Conservation (phyloP, 2,888 invertebrate species). For the Euclidia mi region DNA sequence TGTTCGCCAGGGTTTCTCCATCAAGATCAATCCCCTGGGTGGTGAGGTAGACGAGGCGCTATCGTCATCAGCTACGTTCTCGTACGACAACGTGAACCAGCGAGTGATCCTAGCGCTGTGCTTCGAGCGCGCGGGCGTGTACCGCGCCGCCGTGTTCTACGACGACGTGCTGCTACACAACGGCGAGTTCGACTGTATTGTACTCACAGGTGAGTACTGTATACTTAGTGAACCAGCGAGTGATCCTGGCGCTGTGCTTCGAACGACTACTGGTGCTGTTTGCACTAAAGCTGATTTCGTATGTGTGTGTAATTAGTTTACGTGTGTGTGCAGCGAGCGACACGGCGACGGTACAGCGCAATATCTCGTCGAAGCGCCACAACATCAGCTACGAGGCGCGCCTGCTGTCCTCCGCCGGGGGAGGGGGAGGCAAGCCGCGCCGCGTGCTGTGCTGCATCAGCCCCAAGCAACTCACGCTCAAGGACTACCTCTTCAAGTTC, state of each 20-base stretch:
- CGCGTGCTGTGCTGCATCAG: conserved; percentile 97
- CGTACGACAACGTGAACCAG: conserved; percentile 94
- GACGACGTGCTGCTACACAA: conserved; percentile 94
- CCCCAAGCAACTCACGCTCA: conserved; percentile 96
- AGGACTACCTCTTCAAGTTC: conserved; percentile 97
- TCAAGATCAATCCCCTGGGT: conserved; percentile 91
- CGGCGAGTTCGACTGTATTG: conserved; percentile 97
- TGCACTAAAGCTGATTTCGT: too few relatives aligned
- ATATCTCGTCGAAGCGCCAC: conserved; percentile 95
- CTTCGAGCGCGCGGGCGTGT: conserved; percentile 95
- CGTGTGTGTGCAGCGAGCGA: conserved; percentile 79
- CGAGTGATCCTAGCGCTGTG: conserved; percentile 94
- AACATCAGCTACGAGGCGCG: conserved; percentile 96
- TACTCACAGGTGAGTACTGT: conserved; percentile 95
- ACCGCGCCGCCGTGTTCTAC: conserved; percentile 94
- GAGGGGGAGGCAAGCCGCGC: conserved; percentile 94
- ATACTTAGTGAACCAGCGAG: too few relatives aligned
- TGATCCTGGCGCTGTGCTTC: too few relatives aligned
- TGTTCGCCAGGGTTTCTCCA: conserved; percentile 90
- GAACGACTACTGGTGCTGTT: too few relatives aligned
- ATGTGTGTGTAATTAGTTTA: not conserved
- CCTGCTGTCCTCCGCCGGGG: too few relatives aligned
- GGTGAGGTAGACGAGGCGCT: conserved; percentile 88
- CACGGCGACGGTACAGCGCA: conserved; percentile 96
- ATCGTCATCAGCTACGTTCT: conserved; percentile 90